A percentile compares a stretch with the other conserved stretches of the same genome.
phyloP scores from a whole-genome alignment of 2,888 invertebrate species.

The Diarsia brunnea region DNA sequence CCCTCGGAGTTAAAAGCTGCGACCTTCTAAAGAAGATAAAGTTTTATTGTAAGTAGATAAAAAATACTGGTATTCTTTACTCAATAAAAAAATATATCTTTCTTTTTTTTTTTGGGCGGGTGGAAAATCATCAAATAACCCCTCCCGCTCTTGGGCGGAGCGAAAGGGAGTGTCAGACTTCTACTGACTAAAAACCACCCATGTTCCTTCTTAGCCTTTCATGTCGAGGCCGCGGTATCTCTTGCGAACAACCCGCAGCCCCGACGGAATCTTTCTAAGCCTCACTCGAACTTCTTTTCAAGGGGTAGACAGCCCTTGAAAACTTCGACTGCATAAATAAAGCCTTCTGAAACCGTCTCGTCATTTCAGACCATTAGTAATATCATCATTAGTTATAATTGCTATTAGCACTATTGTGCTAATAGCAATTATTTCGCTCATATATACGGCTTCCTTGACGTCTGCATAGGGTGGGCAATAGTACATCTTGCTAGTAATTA shows the following conservation, averaged over 20 bases:
- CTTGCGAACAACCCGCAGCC: too few relatives aligned
- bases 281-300: too few relatives aligned
- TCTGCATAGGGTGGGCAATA: constrained; percentile 27
- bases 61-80: neutral
- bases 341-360: constrained; percentile 20
- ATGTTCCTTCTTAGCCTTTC: too few relatives aligned
- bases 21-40: neutral
- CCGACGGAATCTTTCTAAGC: too few relatives aligned
- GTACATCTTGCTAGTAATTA: constrained; percentile 33
- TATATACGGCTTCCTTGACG: constrained; percentile 58
- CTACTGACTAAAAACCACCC: too few relatives aligned
- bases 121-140: too few relatives aligned
- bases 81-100: neutral
- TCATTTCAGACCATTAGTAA: constrained; percentile 52
- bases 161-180: too few relatives aligned
- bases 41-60: neutral
- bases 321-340: constrained; percentile 32
- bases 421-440: constrained; percentile 55
- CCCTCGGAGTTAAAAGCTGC: neutral
- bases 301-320: too few relatives aligned
- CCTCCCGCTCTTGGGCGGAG: too few relatives aligned
- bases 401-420: too few relatives aligned
- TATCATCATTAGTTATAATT: constrained; percentile 57
- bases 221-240: too few relatives aligned
- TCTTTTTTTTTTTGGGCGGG: too few relatives aligned